Evolutionary conservation across 2,113 vertebrate species (phyloP).

Genomic region (Hippotragus niger): DNA sequence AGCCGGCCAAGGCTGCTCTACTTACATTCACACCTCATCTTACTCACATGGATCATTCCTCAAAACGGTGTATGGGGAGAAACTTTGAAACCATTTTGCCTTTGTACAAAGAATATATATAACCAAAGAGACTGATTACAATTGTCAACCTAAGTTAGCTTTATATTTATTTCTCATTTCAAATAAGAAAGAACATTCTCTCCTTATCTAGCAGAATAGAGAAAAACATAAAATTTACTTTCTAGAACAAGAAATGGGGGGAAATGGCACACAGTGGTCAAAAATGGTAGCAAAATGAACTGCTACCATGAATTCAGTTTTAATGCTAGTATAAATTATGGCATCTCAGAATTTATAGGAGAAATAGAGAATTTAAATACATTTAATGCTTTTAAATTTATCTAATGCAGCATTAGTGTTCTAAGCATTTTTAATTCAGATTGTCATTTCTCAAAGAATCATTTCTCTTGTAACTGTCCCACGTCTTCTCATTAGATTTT

Average conservation of each 20-base stretch:
- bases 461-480: not conserved
- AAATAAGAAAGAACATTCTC: not conserved
- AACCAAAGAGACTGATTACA: not conserved
- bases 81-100: not conserved
- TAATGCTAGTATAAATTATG: not conserved
- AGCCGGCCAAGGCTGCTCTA: constrained; percentile 20
- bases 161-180: not conserved
- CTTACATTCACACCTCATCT: constrained; percentile 41
- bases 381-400: not conserved
- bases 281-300: not conserved
- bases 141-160: not conserved
- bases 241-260: not conserved
- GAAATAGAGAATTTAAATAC: not conserved
- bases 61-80: not conserved
- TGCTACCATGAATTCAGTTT: not conserved
- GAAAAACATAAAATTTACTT: not conserved
- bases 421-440: not conserved
- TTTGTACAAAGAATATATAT: not conserved
- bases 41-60: constrained; percentile 7
- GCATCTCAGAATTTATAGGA: not conserved
- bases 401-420: not conserved
- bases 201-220: not conserved
- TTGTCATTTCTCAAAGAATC: not conserved
- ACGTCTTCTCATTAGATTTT: not conserved
- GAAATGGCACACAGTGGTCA: not conserved